Conservation (phyloP, 2,113 vertebrate genomes). For the Nothobranchius furzeri region DNA sequence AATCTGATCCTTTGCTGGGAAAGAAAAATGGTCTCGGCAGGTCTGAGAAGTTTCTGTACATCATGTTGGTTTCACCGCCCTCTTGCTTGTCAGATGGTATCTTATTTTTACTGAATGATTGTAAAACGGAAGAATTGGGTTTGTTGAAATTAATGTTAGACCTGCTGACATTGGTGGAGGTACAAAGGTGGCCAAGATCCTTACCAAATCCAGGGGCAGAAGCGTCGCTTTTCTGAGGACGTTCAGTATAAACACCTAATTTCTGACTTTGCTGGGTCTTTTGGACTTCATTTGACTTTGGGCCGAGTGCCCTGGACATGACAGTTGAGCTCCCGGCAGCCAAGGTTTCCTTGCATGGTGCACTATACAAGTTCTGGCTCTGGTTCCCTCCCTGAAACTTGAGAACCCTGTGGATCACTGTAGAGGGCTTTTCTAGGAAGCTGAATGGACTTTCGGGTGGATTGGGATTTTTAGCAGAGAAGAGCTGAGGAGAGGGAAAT, state of each 20-base stretch:
- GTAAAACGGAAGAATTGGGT: conserved; percentile 53
- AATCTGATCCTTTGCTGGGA: conserved; percentile 59
- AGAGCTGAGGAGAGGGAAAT: conserved; percentile 60
- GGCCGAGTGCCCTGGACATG: conserved; percentile 29
- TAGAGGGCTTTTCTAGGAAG: conserved; percentile 67
- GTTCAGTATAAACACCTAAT: conserved; percentile 16
- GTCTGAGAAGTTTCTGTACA: conserved; percentile 61
- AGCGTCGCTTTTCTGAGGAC: conserved; percentile 47
- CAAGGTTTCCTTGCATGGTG: conserved; percentile 58
- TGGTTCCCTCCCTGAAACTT: conserved; percentile 74
- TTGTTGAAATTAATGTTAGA: conserved; percentile 53
- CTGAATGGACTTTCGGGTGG: conserved; percentile 65
- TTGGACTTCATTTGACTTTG: conserved; percentile 45
- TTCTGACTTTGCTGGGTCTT: conserved; percentile 51
- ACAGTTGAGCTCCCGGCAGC: conserved; percentile 44
- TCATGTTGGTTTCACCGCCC: conserved; percentile 35
- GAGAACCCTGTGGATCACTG: conserved; percentile 74
- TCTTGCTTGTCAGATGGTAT: conserved; percentile 57
- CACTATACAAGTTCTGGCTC: conserved; percentile 68
- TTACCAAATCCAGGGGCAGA: conserved; percentile 56
- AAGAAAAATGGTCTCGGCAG: conserved; percentile 71
- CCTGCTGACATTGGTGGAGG: conserved; percentile 45
- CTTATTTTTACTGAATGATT: conserved; percentile 61
- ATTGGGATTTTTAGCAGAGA: conserved; percentile 57
- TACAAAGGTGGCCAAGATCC: conserved; percentile 32